phyloP scores from a whole-genome alignment of 1,140 invertebrate genomes.

The Ephestia elutella region DNA sequence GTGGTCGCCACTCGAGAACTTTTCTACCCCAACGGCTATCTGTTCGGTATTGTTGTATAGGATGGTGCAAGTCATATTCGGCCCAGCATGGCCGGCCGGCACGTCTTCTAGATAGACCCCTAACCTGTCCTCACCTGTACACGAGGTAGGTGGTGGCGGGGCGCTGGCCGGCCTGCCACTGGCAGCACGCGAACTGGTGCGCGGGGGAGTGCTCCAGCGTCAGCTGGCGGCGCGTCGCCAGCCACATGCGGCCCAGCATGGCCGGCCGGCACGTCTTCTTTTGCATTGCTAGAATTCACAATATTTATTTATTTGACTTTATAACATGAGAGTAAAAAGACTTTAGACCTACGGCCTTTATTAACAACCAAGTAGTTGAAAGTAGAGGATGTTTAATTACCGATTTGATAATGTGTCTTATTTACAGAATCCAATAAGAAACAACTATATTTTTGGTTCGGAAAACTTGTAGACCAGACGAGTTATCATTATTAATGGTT shows the following conservation, averaged over 20 bases:
- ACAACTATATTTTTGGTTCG: too few relatives aligned
- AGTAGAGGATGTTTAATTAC: neutral
- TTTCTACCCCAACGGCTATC: too few relatives aligned
- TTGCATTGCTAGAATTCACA: constrained; percentile 44
- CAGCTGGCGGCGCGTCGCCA: constrained; percentile 51
- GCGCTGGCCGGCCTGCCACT: constrained; percentile 48
- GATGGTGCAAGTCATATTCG: constrained; percentile 58
- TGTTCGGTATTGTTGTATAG: too few relatives aligned
- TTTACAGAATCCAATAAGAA: too few relatives aligned
- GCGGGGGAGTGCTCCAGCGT: constrained; percentile 52
- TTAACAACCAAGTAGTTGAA: too few relatives aligned
- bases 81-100: constrained; percentile 51
- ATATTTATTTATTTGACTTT: neutral
- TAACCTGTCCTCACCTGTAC: constrained; percentile 55
- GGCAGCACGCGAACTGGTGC: constrained; percentile 56
- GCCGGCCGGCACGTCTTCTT: constrained; percentile 54
- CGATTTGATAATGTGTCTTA: too few relatives aligned
- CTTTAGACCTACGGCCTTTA: too few relatives aligned
- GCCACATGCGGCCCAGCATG: constrained; percentile 53
- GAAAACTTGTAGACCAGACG: too few relatives aligned
- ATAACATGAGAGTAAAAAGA: too few relatives aligned
- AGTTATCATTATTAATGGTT: too few relatives aligned
- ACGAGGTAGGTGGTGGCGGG: constrained; percentile 44
- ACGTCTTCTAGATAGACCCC: too few relatives aligned
- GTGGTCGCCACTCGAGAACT: too few relatives aligned